These are phyloP conservation scores for Engystomops pustulosus DNA, from an alignment of 2,113 vertebrate genomes.

Conservation along the genomic window DNA sequence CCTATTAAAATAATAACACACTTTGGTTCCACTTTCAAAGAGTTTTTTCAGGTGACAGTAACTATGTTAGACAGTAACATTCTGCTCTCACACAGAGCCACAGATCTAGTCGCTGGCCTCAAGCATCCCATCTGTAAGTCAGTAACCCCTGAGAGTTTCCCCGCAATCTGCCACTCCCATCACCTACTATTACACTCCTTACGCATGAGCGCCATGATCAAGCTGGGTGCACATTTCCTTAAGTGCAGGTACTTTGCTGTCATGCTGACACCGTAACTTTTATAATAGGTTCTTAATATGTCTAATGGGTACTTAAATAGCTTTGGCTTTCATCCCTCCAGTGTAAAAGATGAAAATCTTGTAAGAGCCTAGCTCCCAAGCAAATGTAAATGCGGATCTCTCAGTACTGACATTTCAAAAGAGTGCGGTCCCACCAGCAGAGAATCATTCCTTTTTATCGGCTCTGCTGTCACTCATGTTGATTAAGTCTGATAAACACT, in stretches of 20 bases:
- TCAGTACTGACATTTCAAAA: conserved; percentile 76
- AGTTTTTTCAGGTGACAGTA: no score
- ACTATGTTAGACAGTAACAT: not conserved
- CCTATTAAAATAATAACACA: not conserved
- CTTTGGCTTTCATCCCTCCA: conserved; percentile 70
- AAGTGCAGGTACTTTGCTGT: conserved; percentile 59
- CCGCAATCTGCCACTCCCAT: conserved; percentile 27
- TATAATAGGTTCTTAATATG: conserved; percentile 59
- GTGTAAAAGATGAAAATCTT: conserved; percentile 72
- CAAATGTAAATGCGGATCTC: conserved; percentile 77
- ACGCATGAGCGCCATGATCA: not conserved
- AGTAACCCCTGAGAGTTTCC: not conserved
- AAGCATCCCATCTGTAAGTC: conserved; percentile 4
- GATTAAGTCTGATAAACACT: conserved; percentile 76
- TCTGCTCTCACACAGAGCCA: not conserved
- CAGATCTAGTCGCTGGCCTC: conserved; percentile 7
- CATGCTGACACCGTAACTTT: conserved; percentile 57
- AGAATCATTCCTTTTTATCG: conserved; percentile 70
- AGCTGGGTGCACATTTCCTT: conserved; percentile 45
- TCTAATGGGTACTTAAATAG: conserved; percentile 68
- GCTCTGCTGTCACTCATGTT: conserved; percentile 74
- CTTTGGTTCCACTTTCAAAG: not conserved
- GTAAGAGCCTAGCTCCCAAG: conserved; percentile 68
- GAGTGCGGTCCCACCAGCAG: conserved; percentile 68
- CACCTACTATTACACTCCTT: conserved; percentile 17